Percentiles rank a stretch among this genome's conserved stretches.
phyloP scores from a whole-genome alignment of 2,888 invertebrate genomes.

The Lucinisca nassula region DNA sequence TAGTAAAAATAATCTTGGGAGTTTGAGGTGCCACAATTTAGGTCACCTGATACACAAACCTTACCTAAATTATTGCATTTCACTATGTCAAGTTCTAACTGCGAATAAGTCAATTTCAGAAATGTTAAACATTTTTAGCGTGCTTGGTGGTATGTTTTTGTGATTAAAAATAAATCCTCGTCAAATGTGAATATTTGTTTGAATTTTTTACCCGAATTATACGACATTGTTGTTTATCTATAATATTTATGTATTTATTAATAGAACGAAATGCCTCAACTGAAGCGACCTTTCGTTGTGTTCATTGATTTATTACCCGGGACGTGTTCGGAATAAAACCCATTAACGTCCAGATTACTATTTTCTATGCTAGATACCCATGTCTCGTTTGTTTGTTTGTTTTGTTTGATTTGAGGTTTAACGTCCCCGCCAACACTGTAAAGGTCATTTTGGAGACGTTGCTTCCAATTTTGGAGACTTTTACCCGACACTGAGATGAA shows the following conservation, averaged over 20 bases:
- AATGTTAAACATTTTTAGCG: background rate
- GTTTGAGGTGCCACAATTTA: background rate
- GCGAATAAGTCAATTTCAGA: background rate
- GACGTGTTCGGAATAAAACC: background rate
- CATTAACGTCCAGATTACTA: background rate
- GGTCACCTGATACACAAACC: background rate
- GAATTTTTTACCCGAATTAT: background rate
- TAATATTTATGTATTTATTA: background rate
- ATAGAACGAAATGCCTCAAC: background rate
- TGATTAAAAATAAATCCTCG: background rate
- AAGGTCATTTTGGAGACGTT: too few species aligned
- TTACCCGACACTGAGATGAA: too few species aligned
- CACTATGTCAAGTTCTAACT: background rate
- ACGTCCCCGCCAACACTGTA: too few species aligned
- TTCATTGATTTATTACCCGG: background rate
- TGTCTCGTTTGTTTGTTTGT: background rate
- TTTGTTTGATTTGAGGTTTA: too few species aligned
- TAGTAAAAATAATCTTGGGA: background rate
- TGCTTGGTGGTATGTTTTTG: background rate
- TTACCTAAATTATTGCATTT: background rate
- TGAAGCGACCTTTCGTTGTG: background rate
- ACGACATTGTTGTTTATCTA: background rate
- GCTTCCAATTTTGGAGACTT: too few species aligned
- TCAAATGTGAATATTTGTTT: background rate
- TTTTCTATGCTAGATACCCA: background rate